Evolutionary conservation across 2,113 vertebrate species (phyloP), one percentile per base, ranked within the genome.

Genomic region (Spea multiplicata): DNA sequence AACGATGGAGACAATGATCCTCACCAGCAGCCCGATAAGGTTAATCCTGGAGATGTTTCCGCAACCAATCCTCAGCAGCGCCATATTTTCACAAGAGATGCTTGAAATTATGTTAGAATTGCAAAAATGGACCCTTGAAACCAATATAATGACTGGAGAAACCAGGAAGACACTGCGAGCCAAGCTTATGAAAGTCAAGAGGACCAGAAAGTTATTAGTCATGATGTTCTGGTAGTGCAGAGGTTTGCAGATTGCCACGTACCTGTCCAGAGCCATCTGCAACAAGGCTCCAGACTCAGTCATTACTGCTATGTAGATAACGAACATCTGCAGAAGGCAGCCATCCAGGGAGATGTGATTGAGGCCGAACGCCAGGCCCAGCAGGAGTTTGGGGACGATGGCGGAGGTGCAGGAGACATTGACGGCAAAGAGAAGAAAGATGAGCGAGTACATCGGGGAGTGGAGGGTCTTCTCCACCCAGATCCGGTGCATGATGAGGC

Each of bases 41-140:
- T 75, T 62, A 4, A 52, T 12, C 7, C 82, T 81, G 14, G 83
- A 85, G 30, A 81, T 80, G 14, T 88, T 83, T 9, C 83, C 88
- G 9, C 85, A 88, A 47, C 85, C 84, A 71, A 90, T 83, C 73
- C 81, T 87, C 83, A 87, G 83, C 44, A 88, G 81, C 49, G 85
- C 87, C 86, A 84, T 87, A 80, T 88, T 87, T 49, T 90, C 88
- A 76, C 86, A 86, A 66, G 86, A 86, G 66, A 85, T 86, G 59
- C 88, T 85, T 44, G 65, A 52, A 73, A 88, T 84, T 4, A 86
- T 5, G 0, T 84, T 45, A 3, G 85, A 87, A 48, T 0, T 16
- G 75, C 89, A 89, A 73, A 86, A 88, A 44, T 46, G 66, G n/a
- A 76, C 66, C 44, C 3, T 76, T 75, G 74, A 83, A 62, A 71